Percentiles rank a stretch among this genome's conserved stretches.
phyloP scores from a whole-genome alignment of 2,113 vertebrate genomes.

The western clawed frog (Xenopus tropicalis) region DNA sequence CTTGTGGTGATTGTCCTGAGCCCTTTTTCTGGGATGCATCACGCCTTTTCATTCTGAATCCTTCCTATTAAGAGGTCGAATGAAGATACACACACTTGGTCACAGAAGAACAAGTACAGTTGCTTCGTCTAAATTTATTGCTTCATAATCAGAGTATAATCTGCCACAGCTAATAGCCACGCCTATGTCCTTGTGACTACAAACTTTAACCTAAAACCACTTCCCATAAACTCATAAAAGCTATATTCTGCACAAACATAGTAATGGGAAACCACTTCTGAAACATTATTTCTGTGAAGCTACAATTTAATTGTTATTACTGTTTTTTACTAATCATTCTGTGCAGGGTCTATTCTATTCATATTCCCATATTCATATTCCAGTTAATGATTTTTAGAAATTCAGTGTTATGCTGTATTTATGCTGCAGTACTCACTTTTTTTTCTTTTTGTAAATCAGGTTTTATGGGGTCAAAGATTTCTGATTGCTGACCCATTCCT shows the following conservation, averaged over 20 bases:
- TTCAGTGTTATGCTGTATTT: no score
- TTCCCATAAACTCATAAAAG: neutral
- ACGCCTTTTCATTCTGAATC: slow-evolving; percentile 23
- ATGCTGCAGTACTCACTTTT: neutral
- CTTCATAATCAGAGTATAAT: slow-evolving; percentile 2
- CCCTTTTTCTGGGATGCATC: neutral
- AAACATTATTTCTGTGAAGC: no score
- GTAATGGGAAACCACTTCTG: no score
- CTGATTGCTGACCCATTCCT: neutral
- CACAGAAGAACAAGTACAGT: slow-evolving; percentile 9
- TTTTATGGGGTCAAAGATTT: no score
- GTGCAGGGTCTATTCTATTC: no score
- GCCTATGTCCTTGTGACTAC: slow-evolving; percentile 9
- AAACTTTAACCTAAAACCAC: neutral
- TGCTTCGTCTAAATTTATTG: slow-evolving; percentile 29
- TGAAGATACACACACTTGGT: slow-evolving; percentile 15
- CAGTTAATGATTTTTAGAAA: no score
- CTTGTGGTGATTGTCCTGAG: neutral
- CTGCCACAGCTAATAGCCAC: neutral
- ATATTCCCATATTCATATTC: no score
- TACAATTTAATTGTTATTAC: no score
- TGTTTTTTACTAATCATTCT: no score
- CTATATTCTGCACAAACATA: no score
- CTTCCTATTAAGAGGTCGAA: neutral
- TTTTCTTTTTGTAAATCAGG: neutral